Evolutionary conservation across 2,888 invertebrate genomes (phyloP).

Genomic region (Nemoura dubitans): DNA sequence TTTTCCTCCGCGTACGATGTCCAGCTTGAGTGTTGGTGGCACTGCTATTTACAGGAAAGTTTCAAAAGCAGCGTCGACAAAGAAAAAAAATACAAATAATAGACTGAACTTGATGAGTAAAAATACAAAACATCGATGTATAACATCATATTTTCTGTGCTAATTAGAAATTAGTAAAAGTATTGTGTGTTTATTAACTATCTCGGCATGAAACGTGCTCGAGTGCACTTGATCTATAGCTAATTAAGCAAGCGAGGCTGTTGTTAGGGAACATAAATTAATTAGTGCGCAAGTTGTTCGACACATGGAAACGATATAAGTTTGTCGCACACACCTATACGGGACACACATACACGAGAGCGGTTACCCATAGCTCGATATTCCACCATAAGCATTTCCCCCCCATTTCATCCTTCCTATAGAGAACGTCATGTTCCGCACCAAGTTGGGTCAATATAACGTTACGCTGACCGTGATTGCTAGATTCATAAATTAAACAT

Average conservation of each 20-base stretch:
- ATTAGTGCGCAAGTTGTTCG: background rate
- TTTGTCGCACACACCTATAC: background rate
- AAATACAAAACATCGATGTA: no score
- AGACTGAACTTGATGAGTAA: no score
- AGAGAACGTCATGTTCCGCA: background rate
- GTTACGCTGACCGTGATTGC: background rate
- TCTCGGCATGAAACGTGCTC: background rate
- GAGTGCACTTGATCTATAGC: background rate
- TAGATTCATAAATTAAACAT: background rate
- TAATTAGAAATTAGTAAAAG: no score
- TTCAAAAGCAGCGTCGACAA: background rate
- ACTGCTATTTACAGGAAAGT: background rate
- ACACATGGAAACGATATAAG: background rate
- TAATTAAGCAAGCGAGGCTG: background rate
- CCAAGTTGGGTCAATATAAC: background rate
- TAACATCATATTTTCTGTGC: no score
- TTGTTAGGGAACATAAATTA: background rate
- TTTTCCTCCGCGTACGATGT: no score
- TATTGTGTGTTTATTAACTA: background rate
- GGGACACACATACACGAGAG: no score
- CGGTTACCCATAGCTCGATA: background rate
- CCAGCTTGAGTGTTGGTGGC: background rate
- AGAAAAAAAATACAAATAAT: no score
- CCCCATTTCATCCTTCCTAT: no score
- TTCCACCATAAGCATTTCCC: background rate